Evolutionary conservation across 2,888 invertebrate species (phyloP).

Genomic region (Drosophila fungiperda): DNA sequence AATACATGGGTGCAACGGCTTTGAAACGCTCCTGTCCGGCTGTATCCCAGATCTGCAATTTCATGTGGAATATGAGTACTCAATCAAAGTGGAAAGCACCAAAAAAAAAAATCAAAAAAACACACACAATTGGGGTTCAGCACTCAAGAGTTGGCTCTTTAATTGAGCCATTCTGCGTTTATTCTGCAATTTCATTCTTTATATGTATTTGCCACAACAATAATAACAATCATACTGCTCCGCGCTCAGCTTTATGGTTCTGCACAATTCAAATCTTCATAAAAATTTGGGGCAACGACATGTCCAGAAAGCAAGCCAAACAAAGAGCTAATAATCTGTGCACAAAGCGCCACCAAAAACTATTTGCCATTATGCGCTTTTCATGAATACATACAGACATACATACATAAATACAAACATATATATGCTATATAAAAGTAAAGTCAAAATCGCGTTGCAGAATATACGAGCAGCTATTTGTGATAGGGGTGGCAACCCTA

Average conservation of each 20-base stretch:
- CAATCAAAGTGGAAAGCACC: slow-evolving; percentile 18
- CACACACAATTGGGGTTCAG: slow-evolving; percentile 15
- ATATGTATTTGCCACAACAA: slow-evolving; percentile 66
- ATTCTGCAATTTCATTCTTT: slow-evolving; percentile 70
- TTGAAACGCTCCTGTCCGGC: slow-evolving; percentile 87
- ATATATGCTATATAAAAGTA: slow-evolving; percentile 47
- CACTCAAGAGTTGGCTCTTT: slow-evolving; percentile 53
- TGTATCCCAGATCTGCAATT: slow-evolving; percentile 85
- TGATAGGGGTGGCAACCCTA: slow-evolving; percentile 54
- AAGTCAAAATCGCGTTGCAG: slow-evolving; percentile 55
- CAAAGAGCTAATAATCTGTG: slow-evolving; percentile 54
- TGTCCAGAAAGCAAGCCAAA: slow-evolving; percentile 51
- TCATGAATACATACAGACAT: slow-evolving; percentile 8
- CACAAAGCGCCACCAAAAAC: slow-evolving; percentile 38
- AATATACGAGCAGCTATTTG: slow-evolving; percentile 51
- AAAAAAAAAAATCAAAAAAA: neutral
- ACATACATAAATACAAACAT: neutral
- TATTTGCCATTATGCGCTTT: slow-evolving; percentile 54
- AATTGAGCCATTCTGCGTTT: slow-evolving; percentile 72
- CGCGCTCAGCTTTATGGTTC: slow-evolving; percentile 57
- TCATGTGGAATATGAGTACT: slow-evolving; percentile 5
- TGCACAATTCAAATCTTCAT: slow-evolving; percentile 68
- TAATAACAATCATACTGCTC: slow-evolving; percentile 64
- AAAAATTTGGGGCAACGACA: slow-evolving; percentile 75
- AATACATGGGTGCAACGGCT: slow-evolving; percentile 98